Conservation (phyloP, 2,888 invertebrate species). For the Punctoribates punctum region DNA sequence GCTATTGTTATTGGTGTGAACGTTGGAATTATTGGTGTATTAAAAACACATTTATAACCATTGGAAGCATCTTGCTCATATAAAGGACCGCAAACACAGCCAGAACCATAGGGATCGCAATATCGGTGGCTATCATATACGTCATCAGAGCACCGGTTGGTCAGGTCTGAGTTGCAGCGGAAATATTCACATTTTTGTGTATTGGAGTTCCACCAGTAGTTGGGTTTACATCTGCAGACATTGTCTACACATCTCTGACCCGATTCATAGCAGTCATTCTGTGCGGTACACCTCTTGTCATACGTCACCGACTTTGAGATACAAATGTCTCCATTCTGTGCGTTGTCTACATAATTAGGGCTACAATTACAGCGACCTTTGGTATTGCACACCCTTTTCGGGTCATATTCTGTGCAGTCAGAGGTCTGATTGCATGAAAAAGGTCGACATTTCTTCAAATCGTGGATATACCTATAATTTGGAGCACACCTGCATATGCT, state of each 20-base stretch:
- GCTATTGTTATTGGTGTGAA: too few relatives aligned
- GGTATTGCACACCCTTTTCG: neutral
- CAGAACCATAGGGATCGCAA: neutral
- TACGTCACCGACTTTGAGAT: neutral
- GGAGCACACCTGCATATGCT: neutral
- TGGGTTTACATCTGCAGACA: neutral
- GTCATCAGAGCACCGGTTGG: neutral
- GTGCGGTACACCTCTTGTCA: neutral
- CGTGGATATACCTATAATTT: neutral
- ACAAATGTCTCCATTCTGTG: neutral
- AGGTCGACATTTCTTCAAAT: neutral
- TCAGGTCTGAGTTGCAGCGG: neutral
- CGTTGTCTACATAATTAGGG: neutral
- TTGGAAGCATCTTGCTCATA: neutral
- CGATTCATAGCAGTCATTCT: neutral
- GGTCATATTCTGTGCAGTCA: neutral
- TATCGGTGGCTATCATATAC: neutral
- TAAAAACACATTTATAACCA: neutral
- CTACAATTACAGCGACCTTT: neutral
- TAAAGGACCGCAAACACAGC: neutral
- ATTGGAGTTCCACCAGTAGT: neutral
- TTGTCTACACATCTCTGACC: neutral
- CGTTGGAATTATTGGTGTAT: neutral
- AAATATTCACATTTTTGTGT: neutral
- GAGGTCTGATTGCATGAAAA: neutral